These are phyloP conservation scores for Spisula solida DNA, from an alignment of 2,888 invertebrate genomes.

Conservation along the genomic window DNA sequence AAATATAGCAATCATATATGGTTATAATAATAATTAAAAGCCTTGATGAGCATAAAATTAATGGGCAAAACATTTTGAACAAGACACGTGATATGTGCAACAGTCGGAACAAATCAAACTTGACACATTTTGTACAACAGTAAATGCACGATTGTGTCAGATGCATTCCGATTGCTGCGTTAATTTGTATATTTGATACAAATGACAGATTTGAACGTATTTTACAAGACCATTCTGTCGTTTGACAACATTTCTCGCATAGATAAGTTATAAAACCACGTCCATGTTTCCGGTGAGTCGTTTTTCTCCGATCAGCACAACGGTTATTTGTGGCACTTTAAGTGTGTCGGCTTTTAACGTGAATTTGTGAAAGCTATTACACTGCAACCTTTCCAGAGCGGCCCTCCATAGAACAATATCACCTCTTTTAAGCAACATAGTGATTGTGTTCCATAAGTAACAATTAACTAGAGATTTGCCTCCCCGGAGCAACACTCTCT, in stretches of 20 bases:
- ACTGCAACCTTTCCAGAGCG: too few relatives aligned
- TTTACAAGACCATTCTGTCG: background rate
- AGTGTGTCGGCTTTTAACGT: background rate
- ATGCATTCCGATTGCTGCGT: background rate
- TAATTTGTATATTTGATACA: conserved; percentile 7
- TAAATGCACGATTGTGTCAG: background rate
- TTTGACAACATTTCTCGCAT: conserved; percentile 6
- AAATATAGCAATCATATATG: too few relatives aligned
- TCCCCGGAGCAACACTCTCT: too few relatives aligned
- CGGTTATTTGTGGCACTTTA: background rate
- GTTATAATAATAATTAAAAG: too few relatives aligned
- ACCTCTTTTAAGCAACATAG: too few relatives aligned
- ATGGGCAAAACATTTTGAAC: too few relatives aligned
- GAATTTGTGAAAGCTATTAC: background rate
- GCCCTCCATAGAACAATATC: too few relatives aligned
- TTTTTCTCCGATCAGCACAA: background rate
- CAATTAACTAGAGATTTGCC: too few relatives aligned
- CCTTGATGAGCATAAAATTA: too few relatives aligned
- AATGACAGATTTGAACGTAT: conserved; percentile 2
- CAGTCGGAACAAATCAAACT: background rate
- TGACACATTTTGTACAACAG: background rate
- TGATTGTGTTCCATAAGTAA: too few relatives aligned
- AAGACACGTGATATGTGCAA: background rate
- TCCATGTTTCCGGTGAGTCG: background rate
- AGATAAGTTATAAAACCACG: background rate